A percentile compares a stretch with the other conserved stretches of the same genome.
Conservation (phyloP, 2,113 vertebrate genomes). For the Pachycephala philippinensis region DNA sequence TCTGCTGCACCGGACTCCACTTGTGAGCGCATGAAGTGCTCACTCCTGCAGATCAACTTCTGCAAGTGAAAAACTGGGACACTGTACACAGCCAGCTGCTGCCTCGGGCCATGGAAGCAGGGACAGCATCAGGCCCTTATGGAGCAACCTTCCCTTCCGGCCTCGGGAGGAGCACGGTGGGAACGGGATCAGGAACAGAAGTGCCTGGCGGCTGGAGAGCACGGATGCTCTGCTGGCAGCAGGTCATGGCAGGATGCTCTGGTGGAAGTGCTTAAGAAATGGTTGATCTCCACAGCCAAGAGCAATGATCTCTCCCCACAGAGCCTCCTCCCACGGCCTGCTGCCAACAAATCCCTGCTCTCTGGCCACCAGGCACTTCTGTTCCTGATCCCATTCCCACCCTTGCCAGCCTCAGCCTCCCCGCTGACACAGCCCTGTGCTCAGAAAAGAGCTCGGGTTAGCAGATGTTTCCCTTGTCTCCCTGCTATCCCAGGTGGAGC, state of each 20-base stretch:
- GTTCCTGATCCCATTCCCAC: not conserved
- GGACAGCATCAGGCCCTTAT: rapidly evolving
- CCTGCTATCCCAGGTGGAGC: not conserved
- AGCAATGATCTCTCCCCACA: not conserved
- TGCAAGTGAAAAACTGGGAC: not conserved
- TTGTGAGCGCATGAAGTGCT: not conserved
- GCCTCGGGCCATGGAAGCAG: not conserved
- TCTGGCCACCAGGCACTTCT: rapidly evolving
- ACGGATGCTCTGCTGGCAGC: not conserved
- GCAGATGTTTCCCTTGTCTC: conserved; percentile 1
- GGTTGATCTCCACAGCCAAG: not conserved
- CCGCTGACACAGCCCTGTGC: not conserved
- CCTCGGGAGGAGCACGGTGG: not conserved
- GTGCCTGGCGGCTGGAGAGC: rapidly evolving
- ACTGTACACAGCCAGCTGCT: not conserved
- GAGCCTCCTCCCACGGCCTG: not conserved
- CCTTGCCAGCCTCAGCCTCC: not conserved
- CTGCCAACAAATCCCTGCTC: not conserved
- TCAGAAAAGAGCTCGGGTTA: not conserved
- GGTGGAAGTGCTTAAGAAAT: not conserved
- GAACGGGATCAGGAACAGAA: not conserved
- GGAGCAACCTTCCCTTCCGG: rapidly evolving
- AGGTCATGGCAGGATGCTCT: not conserved
- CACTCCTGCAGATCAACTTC: not conserved
- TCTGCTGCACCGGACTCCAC: not conserved